phyloP scores from a whole-genome alignment of 2,888 invertebrate genomes.

The Drepana falcataria region DNA sequence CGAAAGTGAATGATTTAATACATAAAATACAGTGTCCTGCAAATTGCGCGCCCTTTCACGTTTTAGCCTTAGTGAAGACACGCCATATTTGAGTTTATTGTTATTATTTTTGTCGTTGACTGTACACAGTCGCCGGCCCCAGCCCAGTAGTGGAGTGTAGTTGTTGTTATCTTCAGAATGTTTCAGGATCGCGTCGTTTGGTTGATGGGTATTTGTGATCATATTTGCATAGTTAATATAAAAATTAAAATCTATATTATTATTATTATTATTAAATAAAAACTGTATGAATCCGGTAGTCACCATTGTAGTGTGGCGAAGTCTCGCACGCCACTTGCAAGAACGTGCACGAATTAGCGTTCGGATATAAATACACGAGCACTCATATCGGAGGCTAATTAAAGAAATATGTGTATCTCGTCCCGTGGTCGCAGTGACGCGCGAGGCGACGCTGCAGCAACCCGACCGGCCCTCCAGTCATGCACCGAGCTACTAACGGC shows the following conservation, averaged over 20 bases:
- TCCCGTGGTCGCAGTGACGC: slow-evolving; percentile 24
- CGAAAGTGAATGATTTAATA: not conserved
- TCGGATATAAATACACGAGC: slow-evolving; percentile 49
- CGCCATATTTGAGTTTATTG: not conserved
- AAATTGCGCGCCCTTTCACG: not conserved
- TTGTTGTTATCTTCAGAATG: slow-evolving; percentile 58
- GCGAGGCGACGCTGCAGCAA: slow-evolving; percentile 30
- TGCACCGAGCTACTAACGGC: slow-evolving; percentile 63
- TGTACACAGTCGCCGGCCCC: slow-evolving; percentile 2
- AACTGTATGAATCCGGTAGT: slow-evolving; percentile 57
- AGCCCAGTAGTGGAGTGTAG: slow-evolving; percentile 45
- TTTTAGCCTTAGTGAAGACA: not conserved
- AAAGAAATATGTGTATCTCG: slow-evolving; percentile 20
- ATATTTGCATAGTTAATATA: slow-evolving; percentile 71
- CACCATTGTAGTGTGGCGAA: slow-evolving; percentile 36
- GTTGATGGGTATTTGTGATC: slow-evolving; percentile 74
- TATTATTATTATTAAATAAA: slow-evolving; percentile 45
- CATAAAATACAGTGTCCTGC: too few relatives aligned
- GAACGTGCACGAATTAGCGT: slow-evolving; percentile 19
- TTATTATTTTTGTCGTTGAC: not conserved
- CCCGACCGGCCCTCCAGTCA: slow-evolving; percentile 49
- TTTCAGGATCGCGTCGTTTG: slow-evolving; percentile 65
- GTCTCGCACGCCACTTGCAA: slow-evolving; percentile 24
- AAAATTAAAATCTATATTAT: slow-evolving; percentile 62
- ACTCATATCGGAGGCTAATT: slow-evolving; percentile 44